Evolutionary conservation across 2,113 vertebrate species (phyloP), one percentile per base, ranked within the genome.

Genomic region (Callionymus lyra): DNA sequence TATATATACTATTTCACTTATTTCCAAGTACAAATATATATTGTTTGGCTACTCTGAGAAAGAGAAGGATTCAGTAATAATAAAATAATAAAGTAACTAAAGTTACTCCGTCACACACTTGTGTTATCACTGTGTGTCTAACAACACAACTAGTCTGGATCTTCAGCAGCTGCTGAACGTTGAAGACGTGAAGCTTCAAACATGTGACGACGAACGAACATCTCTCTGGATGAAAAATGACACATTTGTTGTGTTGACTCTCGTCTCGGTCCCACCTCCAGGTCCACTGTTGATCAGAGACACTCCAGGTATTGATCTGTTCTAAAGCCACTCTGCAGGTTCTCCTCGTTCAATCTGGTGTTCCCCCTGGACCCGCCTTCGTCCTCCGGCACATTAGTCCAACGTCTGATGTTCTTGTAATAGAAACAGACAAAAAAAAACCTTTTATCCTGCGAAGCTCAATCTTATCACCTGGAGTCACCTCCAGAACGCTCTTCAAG

Each of bases 401-500:
- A 45, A 39, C 55, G 32, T 60, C 35, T 6, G 50, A 67, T 38
- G 14, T 41, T 44, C 54, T 57, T 68, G 77, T 77, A 71, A 84
- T 79, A 79, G 74, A 83, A 86, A 74, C 63, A 67, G 82, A 80
- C 80, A 80, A 59, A 74, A 81, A 76, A 74, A 79, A 66, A 76
- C 65, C 61, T 60, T 61, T 63, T 66, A 56, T 76, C 73, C 70
- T 65, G 12, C 51, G 72, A n/a, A 68, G 63, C 49, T 36, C 44
- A 43, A 72, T 79, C 84, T 76, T 72, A 80, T 84, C 79, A 80
- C 45, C 62, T 54, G 42, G 56, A 62, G 57, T 56, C 56, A 52
- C 64, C 61, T 34, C 41, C 37, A 13, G 57, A 65, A n/a, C 21
- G 12, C 55, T 47, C 9, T 18, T 3, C 8, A 45, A 55, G 63